A percentile compares a stretch with the other conserved stretches of the same genome.
These are phyloP conservation scores for Oryctes rhinoceros DNA, from an alignment of 1,140 invertebrate species.

Conservation along the genomic window DNA sequence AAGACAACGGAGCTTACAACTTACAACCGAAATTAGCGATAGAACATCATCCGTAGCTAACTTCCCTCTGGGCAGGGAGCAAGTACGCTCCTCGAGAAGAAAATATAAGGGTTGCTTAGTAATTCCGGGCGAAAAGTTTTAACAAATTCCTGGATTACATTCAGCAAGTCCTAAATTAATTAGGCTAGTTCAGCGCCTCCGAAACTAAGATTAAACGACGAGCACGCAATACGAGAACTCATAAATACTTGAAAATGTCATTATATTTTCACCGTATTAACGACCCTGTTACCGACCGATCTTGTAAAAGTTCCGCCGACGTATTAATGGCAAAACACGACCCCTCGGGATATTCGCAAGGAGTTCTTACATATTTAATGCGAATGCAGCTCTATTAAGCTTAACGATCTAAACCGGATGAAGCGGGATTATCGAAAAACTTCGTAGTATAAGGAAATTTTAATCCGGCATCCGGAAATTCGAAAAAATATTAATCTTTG, in stretches of 20 bases:
- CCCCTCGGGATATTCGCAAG: background rate
- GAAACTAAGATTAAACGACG: background rate
- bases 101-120: background rate
- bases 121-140: background rate
- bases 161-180: conserved; percentile 10
- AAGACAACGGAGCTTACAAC: background rate
- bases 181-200: background rate
- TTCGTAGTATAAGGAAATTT: background rate
- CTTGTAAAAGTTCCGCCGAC: background rate
- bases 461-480: background rate
- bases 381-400: background rate
- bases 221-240: background rate
- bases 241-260: background rate
- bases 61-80: background rate
- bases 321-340: background rate
- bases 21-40: background rate
- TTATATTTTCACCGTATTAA: background rate
- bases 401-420: background rate
- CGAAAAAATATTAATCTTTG: background rate
- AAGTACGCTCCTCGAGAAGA: background rate
- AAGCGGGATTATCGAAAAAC: background rate
- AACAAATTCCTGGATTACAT: background rate
- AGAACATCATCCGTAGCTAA: background rate
- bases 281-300: background rate
- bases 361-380: background rate